These are phyloP conservation scores for Coleophora deauratella DNA, from an alignment of 2,888 invertebrate species.

Conservation along the genomic window DNA sequence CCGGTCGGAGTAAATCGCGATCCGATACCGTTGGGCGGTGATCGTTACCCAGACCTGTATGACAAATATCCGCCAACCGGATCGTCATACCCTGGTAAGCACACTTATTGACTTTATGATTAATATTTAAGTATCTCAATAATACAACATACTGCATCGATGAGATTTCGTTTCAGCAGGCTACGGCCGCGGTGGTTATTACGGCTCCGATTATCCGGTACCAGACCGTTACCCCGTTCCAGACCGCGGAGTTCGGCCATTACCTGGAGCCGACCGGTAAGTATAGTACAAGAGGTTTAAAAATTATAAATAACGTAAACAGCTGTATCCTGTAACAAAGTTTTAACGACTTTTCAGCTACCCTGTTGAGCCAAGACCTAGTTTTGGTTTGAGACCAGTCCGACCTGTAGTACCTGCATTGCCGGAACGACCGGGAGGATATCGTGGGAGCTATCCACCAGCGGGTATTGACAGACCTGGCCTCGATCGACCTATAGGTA, in stretches of 20 bases:
- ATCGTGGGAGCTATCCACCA: conserved; percentile 66
- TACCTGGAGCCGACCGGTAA: conserved; percentile 38
- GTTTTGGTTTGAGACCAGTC: conserved; percentile 48
- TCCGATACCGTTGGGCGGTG: conserved; percentile 65
- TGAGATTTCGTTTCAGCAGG: conserved; percentile 29
- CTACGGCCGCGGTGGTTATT: conserved; percentile 58
- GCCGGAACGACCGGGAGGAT: conserved; percentile 62
- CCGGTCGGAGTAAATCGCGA: conserved; percentile 66
- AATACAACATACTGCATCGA: neutral
- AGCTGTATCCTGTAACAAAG: too few species aligned
- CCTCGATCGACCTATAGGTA: conserved; percentile 47
- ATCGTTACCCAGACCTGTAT: conserved; percentile 65
- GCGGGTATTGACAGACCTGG: conserved; percentile 33
- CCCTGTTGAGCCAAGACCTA: conserved; percentile 59
- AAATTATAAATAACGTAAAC: too few species aligned
- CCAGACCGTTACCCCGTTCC: conserved; percentile 56
- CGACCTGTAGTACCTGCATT: conserved; percentile 14
- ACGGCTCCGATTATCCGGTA: conserved; percentile 48
- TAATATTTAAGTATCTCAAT: neutral
- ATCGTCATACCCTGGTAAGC: conserved; percentile 68
- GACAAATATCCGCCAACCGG: conserved; percentile 76
- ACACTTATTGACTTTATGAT: conserved; percentile 11
- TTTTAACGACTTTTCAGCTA: conserved; percentile 28
- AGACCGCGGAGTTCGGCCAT: conserved; percentile 51
- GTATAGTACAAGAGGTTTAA: neutral